Base-by-base conservation (phyloP, 2,797 vertebrate genomes). In the Liparis tanakae region DNA sequence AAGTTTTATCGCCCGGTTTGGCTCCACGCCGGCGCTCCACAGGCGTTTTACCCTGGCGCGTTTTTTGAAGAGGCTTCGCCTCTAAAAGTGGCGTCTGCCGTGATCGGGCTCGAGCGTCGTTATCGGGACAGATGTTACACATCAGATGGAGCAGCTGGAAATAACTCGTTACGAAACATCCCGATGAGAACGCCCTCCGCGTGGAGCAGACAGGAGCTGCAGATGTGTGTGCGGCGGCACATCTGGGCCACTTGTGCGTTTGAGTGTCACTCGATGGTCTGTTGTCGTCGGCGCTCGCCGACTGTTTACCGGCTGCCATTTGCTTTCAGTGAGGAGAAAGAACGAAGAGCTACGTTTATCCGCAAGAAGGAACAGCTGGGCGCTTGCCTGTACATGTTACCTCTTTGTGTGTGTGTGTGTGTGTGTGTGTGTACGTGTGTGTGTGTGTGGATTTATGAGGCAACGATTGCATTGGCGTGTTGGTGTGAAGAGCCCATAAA, bases 271-370 rank as follows among this genome's bases (percentile, higher is more conserved):
- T 62, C 73, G 58, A 74, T 33, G 43, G 61, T 73, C 54, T 73
- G 56, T 41, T 81, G 86, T 82, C 69, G 76, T 48, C 60, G 53
- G 41, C 65, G 68, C 71, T 51, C 74, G 78, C 83, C 78, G 66
- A 67, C 56, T 62, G 67, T 87, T 88, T 79, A 72, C 78, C 68
- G 33, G 60, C 72, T 30, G 65, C 50, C 67, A 72, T 88, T 88
- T 82, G 44, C 64, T 79, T n/a, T 66, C 81, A 80, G 68, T 34
- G 73, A 69, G 60, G 68, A 63, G 61, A 22, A 2, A 7, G 25
- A 30, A 30, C 25, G 25, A 30, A 30, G 25, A 30, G 20, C 50
- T 34, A 74, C 69, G 67, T 80, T 62, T 39, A 74, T 2, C 53
- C 76, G 61, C 67, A 72, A 70, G 70, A 70, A 81, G 61, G 57